Percentiles rank a stretch among this genome's conserved stretches.
Conservation (phyloP, 2,113 vertebrate species). For the Rhinichthys klamathensis region DNA sequence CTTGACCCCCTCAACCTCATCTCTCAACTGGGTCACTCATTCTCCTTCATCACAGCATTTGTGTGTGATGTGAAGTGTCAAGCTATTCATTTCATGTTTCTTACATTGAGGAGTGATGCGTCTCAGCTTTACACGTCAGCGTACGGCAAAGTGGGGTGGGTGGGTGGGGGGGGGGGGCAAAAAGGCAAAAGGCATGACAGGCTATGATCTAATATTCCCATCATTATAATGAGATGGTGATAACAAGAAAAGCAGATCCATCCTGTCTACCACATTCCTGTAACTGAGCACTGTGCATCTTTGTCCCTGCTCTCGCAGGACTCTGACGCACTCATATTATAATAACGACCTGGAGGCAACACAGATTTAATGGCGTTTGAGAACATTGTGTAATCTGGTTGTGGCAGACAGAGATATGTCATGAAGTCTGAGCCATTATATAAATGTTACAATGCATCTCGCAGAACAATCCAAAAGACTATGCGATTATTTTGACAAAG, state of each 20-base stretch:
- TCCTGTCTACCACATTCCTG: constrained; percentile 30
- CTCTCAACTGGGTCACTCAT: constrained; percentile 36
- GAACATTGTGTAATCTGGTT: constrained; percentile 40
- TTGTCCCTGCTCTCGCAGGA: constrained; percentile 10
- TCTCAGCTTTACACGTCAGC: not conserved
- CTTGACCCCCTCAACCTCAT: constrained; percentile 46
- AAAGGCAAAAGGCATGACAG: constrained; percentile 7
- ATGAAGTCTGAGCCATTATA: constrained; percentile 6
- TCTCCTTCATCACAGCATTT: constrained; percentile 27
- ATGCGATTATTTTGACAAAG: not conserved
- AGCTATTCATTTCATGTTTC: constrained; percentile 34
- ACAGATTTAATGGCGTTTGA: constrained; percentile 31
- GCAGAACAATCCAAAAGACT: not conserved
- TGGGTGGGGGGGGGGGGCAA: fast-evolving
- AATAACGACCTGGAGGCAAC: constrained; percentile 36
- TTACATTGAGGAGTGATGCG: constrained; percentile 16
- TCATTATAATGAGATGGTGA: constrained; percentile 24
- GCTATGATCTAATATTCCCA: constrained; percentile 41
- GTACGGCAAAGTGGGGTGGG: not conserved
- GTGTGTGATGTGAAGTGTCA: constrained; percentile 35
- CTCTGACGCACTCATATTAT: not conserved
- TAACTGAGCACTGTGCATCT: constrained; percentile 9
- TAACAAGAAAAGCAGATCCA: constrained; percentile 42
- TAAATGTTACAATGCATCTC: not conserved
- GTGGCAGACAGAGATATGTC: not conserved